Percentiles rank a stretch among this genome's conserved stretches.
phyloP scores from a whole-genome alignment of 2,797 vertebrate species.

The Hipposideros larvatus region DNA sequence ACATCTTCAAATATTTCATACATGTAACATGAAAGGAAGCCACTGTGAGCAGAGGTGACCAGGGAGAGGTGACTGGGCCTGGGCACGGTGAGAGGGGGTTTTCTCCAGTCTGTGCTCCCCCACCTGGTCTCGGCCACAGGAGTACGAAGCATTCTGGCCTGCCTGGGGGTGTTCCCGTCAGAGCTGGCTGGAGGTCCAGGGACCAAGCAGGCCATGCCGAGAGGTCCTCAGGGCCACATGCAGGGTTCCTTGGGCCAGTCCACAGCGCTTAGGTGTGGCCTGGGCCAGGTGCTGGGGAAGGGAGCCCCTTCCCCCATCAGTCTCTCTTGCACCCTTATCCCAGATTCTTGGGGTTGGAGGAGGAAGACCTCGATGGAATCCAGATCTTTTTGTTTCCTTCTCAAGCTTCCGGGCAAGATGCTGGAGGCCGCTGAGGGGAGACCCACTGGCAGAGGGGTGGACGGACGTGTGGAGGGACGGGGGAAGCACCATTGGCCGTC shows the following conservation, averaged over 20 bases:
- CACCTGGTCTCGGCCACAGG: background rate
- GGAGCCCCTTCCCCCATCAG: background rate
- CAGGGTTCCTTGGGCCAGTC: background rate
- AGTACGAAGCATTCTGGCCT: background rate
- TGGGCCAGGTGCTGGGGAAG: background rate
- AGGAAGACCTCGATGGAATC: background rate
- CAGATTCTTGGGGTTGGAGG: background rate
- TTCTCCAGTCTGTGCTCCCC: slow-evolving; percentile 36
- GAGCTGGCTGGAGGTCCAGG: background rate
- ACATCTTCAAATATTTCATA: background rate
- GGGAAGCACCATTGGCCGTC: slow-evolving; percentile 91
- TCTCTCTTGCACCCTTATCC: background rate
- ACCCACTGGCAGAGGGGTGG: slow-evolving; percentile 44
- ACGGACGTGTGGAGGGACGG: slow-evolving; percentile 65
- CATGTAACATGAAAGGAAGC: background rate
- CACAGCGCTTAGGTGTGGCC: background rate
- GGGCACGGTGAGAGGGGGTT: background rate
- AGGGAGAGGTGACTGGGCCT: background rate
- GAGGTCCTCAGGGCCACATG: background rate
- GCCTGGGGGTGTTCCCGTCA: background rate
- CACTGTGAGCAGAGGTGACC: background rate
- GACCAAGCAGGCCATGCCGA: background rate
- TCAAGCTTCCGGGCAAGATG: background rate
- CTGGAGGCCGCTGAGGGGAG: background rate
- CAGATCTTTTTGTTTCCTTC: slow-evolving; percentile 50